phyloP scores from a whole-genome alignment of 2,113 vertebrate species.

The Chloroceryle aenea region DNA sequence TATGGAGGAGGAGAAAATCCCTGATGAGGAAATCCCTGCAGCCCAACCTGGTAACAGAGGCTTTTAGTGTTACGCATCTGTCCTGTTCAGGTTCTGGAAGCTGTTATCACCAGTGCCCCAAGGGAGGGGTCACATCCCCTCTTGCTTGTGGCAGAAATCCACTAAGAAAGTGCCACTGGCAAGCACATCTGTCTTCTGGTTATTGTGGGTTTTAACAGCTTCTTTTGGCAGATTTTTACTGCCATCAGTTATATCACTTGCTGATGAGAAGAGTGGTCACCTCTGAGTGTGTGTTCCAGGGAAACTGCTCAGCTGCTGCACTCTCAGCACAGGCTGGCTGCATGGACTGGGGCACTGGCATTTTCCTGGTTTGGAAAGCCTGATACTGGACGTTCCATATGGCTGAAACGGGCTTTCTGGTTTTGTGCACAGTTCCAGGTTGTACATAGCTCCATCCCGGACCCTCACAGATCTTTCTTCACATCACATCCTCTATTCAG shows the following conservation, averaged over 20 bases:
- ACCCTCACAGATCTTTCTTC: background rate
- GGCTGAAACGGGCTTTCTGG: background rate
- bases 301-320: background rate
- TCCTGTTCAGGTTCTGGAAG: background rate
- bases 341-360: background rate
- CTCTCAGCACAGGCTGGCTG: background rate
- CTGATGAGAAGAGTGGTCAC: background rate
- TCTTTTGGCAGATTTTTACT: background rate
- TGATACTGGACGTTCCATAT: background rate
- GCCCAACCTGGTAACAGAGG: rapidly evolving
- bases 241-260: rapidly evolving
- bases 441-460: background rate
- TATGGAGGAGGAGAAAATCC: background rate
- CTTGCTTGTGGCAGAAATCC: background rate
- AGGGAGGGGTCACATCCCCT: background rate
- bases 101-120: rapidly evolving
- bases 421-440: background rate
- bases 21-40: background rate
- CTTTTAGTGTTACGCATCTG: background rate
- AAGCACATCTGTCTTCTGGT: background rate
- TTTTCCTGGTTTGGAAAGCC: background rate
- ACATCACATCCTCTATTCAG: background rate
- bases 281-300: background rate
- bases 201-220: background rate
- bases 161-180: background rate